These are phyloP conservation scores for Saccostrea glomerata DNA, from an alignment of 1,140 invertebrate species.

Conservation along the genomic window DNA sequence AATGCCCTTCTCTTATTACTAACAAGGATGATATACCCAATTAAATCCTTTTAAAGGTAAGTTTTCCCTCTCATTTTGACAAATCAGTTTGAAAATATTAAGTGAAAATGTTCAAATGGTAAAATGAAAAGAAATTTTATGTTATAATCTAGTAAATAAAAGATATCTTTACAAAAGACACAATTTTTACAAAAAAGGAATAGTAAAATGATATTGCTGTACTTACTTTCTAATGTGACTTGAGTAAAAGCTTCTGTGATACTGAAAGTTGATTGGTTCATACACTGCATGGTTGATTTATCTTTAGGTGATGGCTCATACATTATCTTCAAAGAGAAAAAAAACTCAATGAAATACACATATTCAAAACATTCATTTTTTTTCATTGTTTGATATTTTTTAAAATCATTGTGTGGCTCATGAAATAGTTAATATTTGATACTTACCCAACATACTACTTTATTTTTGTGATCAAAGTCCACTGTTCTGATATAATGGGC, in stretches of 20 bases:
- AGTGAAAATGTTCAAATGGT: no score
- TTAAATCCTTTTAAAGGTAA: no score
- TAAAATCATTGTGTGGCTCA: no score
- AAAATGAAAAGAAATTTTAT: no score
- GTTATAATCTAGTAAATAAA: no score
- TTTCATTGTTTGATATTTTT: background rate
- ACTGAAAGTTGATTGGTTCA: background rate
- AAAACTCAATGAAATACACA: background rate
- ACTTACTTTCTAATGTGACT: constrained; percentile 12
- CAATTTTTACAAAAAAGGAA: no score
- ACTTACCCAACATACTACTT: constrained; percentile 84
- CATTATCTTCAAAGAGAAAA: background rate
- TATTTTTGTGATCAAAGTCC: constrained; percentile 81
- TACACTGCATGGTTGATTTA: background rate
- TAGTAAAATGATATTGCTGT: background rate
- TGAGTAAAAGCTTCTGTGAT: background rate
- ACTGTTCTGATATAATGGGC: constrained; percentile 63
- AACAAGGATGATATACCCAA: no score
- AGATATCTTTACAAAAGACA: no score
- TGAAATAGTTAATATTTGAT: background rate
- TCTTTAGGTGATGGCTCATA: background rate
- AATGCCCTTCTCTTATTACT: no score
- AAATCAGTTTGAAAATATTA: no score
- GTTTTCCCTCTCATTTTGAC: no score
- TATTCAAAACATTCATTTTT: background rate